Evolutionary conservation across 2,113 vertebrate genomes (phyloP).

Genomic region (Hippolais icterina): DNA sequence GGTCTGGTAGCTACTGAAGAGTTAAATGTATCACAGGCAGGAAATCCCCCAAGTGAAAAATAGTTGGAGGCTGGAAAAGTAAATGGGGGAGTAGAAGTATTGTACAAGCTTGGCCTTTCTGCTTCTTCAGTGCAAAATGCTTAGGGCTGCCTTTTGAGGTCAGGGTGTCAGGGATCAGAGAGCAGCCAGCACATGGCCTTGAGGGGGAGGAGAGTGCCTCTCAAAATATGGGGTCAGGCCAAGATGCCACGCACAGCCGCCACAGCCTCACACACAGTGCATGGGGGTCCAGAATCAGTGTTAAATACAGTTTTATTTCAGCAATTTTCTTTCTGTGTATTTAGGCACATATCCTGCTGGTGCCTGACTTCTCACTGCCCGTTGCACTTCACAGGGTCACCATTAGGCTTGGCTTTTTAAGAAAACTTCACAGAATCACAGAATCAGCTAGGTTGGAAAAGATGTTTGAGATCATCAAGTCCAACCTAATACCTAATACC

Average conservation of each 20-base stretch:
- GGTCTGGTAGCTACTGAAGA: not conserved
- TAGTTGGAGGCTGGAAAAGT: not conserved
- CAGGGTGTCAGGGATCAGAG: accelerated
- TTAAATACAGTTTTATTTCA: not conserved
- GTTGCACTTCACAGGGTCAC: accelerated
- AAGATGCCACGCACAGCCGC: not conserved
- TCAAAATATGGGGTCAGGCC: not conserved
- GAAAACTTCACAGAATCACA: not conserved
- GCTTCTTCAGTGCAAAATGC: not conserved
- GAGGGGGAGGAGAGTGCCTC: not conserved
- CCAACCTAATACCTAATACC: not conserved
- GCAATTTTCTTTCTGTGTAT: not conserved
- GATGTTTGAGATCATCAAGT: not conserved
- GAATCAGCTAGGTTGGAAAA: not conserved
- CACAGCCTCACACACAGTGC: not conserved
- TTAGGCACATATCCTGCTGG: not conserved
- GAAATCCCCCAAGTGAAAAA: not conserved
- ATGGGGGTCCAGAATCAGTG: not conserved
- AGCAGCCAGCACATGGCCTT: not conserved
- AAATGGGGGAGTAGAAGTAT: not conserved
- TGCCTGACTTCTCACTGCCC: not conserved
- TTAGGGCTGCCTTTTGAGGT: not conserved
- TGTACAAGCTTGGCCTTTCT: not conserved
- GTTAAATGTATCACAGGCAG: not conserved
- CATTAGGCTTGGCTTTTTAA: not conserved